Evolutionary conservation across 2,113 vertebrate species (phyloP).

Genomic region (Chrysemys picta): DNA sequence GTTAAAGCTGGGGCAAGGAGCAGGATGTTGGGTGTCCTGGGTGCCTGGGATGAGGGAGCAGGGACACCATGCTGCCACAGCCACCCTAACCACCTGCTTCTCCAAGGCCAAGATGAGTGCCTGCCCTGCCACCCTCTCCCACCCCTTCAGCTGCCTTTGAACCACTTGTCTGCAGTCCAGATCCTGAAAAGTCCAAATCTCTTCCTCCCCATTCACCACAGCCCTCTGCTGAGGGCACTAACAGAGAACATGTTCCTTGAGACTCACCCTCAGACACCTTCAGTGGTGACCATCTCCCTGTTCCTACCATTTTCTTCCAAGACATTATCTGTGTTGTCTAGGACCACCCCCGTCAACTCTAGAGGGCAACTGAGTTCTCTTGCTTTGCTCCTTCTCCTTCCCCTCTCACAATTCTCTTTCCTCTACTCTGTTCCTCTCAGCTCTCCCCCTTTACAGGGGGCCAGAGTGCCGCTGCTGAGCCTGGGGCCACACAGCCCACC

Average conservation of each 20-base stretch:
- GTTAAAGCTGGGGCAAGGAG: neutral
- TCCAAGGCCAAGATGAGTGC: neutral
- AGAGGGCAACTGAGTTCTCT: neutral
- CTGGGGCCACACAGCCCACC: neutral
- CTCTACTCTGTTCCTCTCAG: neutral
- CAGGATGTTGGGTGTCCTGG: neutral
- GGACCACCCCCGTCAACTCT: neutral
- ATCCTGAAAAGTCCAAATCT: neutral
- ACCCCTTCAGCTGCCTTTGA: neutral
- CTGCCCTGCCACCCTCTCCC: neutral
- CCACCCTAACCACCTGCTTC: neutral
- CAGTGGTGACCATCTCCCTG: neutral
- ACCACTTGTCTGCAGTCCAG: neutral
- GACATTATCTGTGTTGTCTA: fast-evolving
- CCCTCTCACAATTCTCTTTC: neutral
- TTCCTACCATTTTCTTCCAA: fast-evolving
- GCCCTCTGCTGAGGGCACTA: neutral
- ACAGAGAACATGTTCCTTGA: neutral
- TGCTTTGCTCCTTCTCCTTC: neutral
- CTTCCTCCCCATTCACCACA: neutral
- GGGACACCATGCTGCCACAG: neutral
- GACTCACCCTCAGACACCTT: neutral
- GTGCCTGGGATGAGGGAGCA: neutral
- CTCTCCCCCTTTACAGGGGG: neutral
- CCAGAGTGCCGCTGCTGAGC: neutral